Evolutionary conservation across 2,113 vertebrate species (phyloP).

Genomic region (Aphyosemion australe): DNA sequence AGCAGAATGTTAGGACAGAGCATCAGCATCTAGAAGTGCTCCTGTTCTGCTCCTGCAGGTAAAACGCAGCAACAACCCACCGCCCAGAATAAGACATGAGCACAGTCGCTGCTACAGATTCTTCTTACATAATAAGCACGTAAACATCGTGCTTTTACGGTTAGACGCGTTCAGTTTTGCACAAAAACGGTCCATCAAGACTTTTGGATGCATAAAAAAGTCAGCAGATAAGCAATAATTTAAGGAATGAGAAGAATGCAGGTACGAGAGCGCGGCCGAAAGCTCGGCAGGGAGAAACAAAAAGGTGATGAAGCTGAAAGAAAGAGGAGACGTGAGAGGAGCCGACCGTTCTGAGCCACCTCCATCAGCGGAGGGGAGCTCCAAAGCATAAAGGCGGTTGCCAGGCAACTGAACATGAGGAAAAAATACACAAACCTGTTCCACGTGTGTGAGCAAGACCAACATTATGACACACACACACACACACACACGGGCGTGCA

Average conservation of each 20-base stretch:
- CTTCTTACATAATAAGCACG: neutral
- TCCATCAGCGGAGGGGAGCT: slow-evolving; percentile 70
- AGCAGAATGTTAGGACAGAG: no score
- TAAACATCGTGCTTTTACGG: neutral
- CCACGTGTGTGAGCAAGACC: slow-evolving; percentile 55
- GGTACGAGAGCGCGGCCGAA: slow-evolving; percentile 25
- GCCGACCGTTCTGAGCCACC: slow-evolving; percentile 50
- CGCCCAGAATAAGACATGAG: no score
- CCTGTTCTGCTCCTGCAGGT: no score
- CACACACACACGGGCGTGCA: slow-evolving; percentile 7
- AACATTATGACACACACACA: slow-evolving; percentile 1
- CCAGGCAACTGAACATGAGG: slow-evolving; percentile 76
- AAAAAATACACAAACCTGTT: slow-evolving; percentile 58
- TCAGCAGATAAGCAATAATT: slow-evolving; percentile 53
- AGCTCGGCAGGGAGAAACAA: slow-evolving; percentile 40
- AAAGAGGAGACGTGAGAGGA: slow-evolving; percentile 55
- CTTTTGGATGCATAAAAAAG: neutral
- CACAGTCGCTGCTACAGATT: no score
- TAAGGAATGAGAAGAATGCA: slow-evolving; percentile 24
- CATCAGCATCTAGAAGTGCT: no score
- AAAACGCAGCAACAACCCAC: no score
- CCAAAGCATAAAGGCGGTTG: slow-evolving; percentile 76
- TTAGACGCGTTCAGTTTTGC: no score
- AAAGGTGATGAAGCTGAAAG: slow-evolving; percentile 50
- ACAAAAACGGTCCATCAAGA: neutral